Conservation (phyloP, 2,797 vertebrate species). For the Eulemur mongoz region DNA sequence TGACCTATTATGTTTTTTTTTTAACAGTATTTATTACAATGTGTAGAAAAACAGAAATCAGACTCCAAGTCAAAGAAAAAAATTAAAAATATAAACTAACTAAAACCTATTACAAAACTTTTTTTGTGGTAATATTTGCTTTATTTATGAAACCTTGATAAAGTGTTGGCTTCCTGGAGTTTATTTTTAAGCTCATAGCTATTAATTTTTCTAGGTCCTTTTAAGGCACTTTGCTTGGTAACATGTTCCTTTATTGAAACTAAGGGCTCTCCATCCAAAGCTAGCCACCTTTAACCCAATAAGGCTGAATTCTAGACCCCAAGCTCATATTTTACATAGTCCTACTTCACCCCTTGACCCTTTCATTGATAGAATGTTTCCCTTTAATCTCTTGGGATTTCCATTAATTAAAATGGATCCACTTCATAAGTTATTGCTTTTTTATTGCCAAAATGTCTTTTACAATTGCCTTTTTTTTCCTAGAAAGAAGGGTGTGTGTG, state of each 20-base stretch:
- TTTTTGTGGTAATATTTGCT: background rate
- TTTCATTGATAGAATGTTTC: background rate
- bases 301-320: background rate
- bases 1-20: background rate
- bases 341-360: background rate
- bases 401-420: background rate
- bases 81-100: background rate
- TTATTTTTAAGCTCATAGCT: background rate
- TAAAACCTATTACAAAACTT: background rate
- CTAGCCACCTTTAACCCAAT: background rate
- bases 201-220: background rate
- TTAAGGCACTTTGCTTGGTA: background rate
- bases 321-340: background rate
- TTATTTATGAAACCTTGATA: background rate
- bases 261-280: background rate
- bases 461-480: background rate
- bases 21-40: background rate
- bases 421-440: background rate
- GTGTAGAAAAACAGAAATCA: background rate
- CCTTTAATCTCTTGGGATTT: background rate
- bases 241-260: background rate
- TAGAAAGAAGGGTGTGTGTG: background rate
- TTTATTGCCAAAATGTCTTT: background rate
- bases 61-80: background rate
- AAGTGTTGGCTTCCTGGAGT: background rate